phyloP scores from a whole-genome alignment of 2,888 invertebrate genomes.

The Epiblema foenella region DNA sequence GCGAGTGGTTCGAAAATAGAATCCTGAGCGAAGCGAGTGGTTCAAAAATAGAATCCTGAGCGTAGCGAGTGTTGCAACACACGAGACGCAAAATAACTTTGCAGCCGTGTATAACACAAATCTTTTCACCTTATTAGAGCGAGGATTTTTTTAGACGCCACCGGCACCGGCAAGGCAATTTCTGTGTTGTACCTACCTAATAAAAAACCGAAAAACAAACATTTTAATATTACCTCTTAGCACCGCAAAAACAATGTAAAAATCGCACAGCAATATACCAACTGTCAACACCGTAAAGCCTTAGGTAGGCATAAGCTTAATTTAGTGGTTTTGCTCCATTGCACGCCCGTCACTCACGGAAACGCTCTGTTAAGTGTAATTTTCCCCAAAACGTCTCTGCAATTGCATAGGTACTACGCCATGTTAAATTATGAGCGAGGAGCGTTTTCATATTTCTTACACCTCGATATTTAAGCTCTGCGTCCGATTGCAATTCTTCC shows the following conservation, averaged over 20 bases:
- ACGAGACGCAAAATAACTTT: too few species aligned
- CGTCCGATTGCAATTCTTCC: too few species aligned
- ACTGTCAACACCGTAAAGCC: background rate
- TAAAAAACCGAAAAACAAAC: background rate
- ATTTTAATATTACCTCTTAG: slow-evolving; percentile 5
- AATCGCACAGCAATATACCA: background rate
- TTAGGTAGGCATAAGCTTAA: slow-evolving; percentile 1
- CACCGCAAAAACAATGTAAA: background rate
- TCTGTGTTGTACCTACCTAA: background rate
- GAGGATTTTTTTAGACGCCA: background rate
- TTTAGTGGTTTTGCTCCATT: slow-evolving; percentile 13
- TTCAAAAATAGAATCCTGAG: too few species aligned
- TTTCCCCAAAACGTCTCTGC: slow-evolving; percentile 6
- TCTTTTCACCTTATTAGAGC: too few species aligned
- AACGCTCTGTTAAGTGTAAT: slow-evolving; percentile 12
- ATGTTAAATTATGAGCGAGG: background rate
- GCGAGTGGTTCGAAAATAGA: too few species aligned
- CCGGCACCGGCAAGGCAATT: background rate
- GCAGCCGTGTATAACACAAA: too few species aligned
- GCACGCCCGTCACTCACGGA: slow-evolving; percentile 12
- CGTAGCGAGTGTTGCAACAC: too few species aligned
- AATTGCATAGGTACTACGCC: background rate
- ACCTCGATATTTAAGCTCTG: background rate
- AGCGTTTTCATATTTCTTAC: slow-evolving; percentile 10
- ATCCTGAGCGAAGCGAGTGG: too few species aligned